Conservation (phyloP, 2,797 vertebrate species). For the Argya squamiceps region DNA sequence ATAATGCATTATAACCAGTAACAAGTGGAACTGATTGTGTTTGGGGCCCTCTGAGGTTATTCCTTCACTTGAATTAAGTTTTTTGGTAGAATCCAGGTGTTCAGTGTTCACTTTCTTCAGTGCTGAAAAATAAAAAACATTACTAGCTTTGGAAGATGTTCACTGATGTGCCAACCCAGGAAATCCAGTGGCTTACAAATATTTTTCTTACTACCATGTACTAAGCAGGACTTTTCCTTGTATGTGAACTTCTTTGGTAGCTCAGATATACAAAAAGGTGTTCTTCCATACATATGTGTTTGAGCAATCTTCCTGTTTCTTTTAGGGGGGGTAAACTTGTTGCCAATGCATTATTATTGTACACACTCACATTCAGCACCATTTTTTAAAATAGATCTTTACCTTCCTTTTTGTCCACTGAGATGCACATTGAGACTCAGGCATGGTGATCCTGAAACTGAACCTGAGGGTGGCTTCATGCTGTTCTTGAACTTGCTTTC, state of each 20-base stretch:
- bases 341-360: background rate
- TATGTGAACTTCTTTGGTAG: background rate
- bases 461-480: background rate
- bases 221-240: background rate
- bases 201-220: background rate
- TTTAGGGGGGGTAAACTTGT: background rate
- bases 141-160: background rate
- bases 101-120: background rate
- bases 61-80: background rate
- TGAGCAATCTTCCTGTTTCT: background rate
- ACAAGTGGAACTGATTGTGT: background rate
- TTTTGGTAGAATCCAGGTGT: background rate
- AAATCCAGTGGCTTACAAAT: background rate
- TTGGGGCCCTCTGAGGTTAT: background rate
- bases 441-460: background rate
- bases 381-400: background rate
- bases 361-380: accelerated
- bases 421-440: background rate
- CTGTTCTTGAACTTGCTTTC: background rate
- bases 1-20: background rate
- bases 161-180: background rate
- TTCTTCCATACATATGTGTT: background rate
- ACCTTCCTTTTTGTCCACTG: background rate
- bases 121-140: background rate
- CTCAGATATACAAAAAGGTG: accelerated